Percentiles rank a stretch among this genome's conserved stretches.
Conservation (phyloP, 2,797 vertebrate genomes). For the Macroramphosus scolopax region DNA sequence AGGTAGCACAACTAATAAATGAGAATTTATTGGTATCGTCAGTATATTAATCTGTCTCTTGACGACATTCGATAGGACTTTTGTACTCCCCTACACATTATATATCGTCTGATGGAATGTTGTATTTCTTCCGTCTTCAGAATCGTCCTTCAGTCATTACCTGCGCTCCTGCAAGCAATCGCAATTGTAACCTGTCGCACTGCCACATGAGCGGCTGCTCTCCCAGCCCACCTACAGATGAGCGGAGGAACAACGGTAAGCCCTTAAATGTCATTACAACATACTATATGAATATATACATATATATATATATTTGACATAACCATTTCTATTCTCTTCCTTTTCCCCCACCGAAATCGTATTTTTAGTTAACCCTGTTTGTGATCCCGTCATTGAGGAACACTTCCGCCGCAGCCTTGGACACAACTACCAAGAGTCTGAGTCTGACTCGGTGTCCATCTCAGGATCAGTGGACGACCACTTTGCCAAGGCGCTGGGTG, state of each 20-base stretch:
- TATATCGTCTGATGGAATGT: not conserved
- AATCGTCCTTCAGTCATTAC: conserved; percentile 98
- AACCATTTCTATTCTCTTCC: conserved; percentile 6
- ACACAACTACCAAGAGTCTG: conserved; percentile 93
- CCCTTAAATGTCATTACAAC: not conserved
- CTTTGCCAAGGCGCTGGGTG: conserved; percentile 96
- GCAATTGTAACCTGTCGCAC: conserved; percentile 92
- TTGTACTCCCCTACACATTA: too few species aligned
- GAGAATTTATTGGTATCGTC: too few species aligned
- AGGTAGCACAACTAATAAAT: too few species aligned
- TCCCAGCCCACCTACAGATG: conserved; percentile 77
- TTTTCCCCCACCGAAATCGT: not conserved
- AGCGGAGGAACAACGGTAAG: conserved; percentile 76
- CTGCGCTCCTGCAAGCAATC: conserved; percentile 90
- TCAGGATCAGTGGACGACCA: conserved; percentile 96
- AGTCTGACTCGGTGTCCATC: conserved; percentile 93
- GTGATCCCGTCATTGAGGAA: conserved; percentile 96
- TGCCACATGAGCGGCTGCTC: conserved; percentile 88
- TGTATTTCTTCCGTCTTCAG: conserved; percentile 61
- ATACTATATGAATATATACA: too few species aligned
- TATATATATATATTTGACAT: conserved; percentile 5
- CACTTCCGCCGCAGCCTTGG: conserved; percentile 97
- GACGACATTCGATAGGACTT: too few species aligned
- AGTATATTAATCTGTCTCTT: too few species aligned
- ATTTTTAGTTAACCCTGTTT: conserved; percentile 81